Percentiles rank a stretch among this genome's conserved stretches.
phyloP scores from a whole-genome alignment of 2,888 invertebrate species.

The Glyphotaelius pellucidus region DNA sequence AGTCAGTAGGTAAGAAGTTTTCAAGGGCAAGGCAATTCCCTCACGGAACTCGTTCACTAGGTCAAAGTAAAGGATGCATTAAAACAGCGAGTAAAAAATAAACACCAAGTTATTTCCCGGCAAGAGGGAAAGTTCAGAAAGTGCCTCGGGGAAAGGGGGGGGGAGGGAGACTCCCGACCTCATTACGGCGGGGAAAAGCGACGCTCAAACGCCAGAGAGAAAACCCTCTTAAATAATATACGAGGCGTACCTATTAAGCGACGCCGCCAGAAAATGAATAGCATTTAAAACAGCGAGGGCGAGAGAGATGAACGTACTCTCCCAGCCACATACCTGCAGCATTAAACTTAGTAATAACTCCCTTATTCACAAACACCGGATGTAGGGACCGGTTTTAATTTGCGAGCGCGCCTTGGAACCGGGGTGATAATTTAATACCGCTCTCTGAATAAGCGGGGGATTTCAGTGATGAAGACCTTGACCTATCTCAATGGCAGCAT shows the following conservation, averaged over 20 bases:
- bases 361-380: constrained; percentile 64
- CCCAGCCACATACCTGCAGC: constrained; percentile 54
- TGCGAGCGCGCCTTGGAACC: constrained; percentile 51
- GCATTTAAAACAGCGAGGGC: constrained; percentile 51
- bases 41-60: constrained; percentile 49
- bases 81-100: constrained; percentile 49
- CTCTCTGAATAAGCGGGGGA: constrained; percentile 60
- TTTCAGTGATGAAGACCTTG: constrained; percentile 63
- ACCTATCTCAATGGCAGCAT: constrained; percentile 63
- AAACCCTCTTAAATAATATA: constrained; percentile 61
- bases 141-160: constrained; percentile 46
- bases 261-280: constrained; percentile 39
- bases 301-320: constrained; percentile 54
- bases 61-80: constrained; percentile 56
- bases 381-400: constrained; percentile 60
- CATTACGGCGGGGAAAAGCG: constrained; percentile 60
- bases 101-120: constrained; percentile 46
- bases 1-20: background rate
- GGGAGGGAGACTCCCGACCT: constrained; percentile 60
- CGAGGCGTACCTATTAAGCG: constrained; percentile 52
- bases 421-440: constrained; percentile 62
- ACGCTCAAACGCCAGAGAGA: constrained; percentile 29
- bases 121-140: constrained; percentile 59
- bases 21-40: constrained; percentile 19
- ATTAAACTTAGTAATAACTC: constrained; percentile 62